These are phyloP conservation scores for Monomorium pharaonis DNA, from an alignment of 1,140 invertebrate genomes.

Conservation along the genomic window DNA sequence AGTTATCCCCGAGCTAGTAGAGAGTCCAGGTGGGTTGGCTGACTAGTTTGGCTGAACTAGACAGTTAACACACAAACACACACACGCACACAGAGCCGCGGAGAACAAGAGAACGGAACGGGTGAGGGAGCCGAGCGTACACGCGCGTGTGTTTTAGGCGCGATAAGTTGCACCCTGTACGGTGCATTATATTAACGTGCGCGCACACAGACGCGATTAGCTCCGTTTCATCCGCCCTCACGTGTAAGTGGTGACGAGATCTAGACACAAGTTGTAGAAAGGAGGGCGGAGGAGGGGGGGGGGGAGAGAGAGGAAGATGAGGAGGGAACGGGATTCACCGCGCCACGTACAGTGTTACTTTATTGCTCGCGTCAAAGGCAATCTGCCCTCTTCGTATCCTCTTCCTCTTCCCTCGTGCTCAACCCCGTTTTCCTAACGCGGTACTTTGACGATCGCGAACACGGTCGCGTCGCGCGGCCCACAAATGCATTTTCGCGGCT, in stretches of 20 bases:
- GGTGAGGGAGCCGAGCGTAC: not conserved
- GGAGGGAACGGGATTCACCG: not conserved
- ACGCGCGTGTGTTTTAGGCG: constrained; percentile 30
- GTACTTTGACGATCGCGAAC: constrained; percentile 38
- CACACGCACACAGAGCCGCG: too few species aligned
- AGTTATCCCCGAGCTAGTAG: not conserved
- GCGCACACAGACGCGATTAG: constrained; percentile 29
- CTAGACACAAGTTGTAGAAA: constrained; percentile 39
- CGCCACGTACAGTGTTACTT: constrained; percentile 40
- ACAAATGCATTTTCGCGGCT: constrained; percentile 41
- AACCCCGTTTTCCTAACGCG: constrained; percentile 26
- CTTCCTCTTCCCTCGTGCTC: not conserved
- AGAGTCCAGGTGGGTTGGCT: not conserved
- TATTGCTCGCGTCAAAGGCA: constrained; percentile 55
- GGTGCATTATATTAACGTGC: constrained; percentile 48
- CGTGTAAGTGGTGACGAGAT: constrained; percentile 32
- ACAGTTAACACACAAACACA: too few species aligned
- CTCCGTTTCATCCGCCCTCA: constrained; percentile 9
- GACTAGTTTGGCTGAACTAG: not conserved
- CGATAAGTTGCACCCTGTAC: constrained; percentile 38
- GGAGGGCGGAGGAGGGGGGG: not conserved
- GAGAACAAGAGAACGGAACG: constrained; percentile 17
- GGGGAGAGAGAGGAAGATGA: not conserved
- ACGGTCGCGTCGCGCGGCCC: not conserved
- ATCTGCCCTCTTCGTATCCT: constrained; percentile 1